Evolutionary conservation across 2,797 vertebrate genomes (phyloP), one percentile per base, ranked within the genome.

Genomic region (Amazona finschi): DNA sequence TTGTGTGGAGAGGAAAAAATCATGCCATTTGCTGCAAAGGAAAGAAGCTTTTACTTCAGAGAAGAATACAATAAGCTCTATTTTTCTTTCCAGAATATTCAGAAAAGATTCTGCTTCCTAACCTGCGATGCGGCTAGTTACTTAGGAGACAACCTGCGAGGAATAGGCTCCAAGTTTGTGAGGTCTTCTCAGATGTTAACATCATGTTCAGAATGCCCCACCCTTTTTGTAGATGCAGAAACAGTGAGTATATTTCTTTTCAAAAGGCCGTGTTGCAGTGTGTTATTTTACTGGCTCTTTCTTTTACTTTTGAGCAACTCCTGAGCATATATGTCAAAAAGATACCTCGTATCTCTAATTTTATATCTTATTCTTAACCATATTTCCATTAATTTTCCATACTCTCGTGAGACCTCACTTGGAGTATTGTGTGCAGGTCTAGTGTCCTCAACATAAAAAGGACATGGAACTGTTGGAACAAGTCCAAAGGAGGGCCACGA

Each of bases 111-210:
- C 98, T 99, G 99, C 98, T 98, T 99, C 90, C 97, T 99, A 93
- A 99, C 99, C 11, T 99, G 98, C 11, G 99, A 99, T 89, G 99
- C 99, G 30, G 98, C 99, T 87, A 98, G 98, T 91, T 99, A 99
- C 96, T 98, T 99, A 38, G 99, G 99, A 55, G 99, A 99, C 87
- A 99, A 99, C 60, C 98, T 99, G 75, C 98, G 99, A 86, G 99
- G 99, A 87, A 99, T 99, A 50, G 99, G 99, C 46, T 98, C 99
- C 89, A 99, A 99, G 97, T 99, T 99, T 95, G 98, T 99, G 89
- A 98, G 98, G 92, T 99, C 99, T 38, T 99, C 99, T n/a, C 99
- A 99, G 95, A 99, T 99, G 98, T 95, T 99, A 64, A 99, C 98
- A 28, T 98, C 98, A 8, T 99, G 99, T 95, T 99, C 99, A 3